phyloP scores from a whole-genome alignment of 1,140 invertebrate species.

The Spodoptera litura region DNA sequence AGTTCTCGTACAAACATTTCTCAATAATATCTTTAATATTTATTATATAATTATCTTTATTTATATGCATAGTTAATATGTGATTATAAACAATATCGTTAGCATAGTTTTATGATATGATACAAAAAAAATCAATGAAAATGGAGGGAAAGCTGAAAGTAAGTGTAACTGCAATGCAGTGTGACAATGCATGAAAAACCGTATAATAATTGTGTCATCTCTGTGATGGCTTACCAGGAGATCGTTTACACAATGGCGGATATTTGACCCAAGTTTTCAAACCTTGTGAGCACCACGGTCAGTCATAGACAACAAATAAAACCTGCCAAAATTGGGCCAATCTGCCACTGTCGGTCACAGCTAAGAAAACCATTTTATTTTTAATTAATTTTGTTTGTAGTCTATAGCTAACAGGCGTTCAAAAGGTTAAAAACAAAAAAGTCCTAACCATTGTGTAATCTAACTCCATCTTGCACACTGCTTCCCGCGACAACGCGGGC shows the following conservation, averaged over 20 bases:
- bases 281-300: no score
- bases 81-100: conserved; percentile 30
- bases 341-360: no score
- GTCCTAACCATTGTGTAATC: not conserved
- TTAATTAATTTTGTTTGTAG: not conserved
- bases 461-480: conserved; percentile 55
- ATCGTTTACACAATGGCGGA: conserved; percentile 15
- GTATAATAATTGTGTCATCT: conserved; percentile 65
- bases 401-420: not conserved
- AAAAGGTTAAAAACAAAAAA: not conserved
- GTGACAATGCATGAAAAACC: conserved; percentile 67
- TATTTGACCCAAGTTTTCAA: not conserved
- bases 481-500: conserved; percentile 62
- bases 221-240: conserved; percentile 54
- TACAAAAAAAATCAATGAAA: conserved; percentile 17
- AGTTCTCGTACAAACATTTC: no score
- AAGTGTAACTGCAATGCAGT: conserved; percentile 82
- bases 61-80: conserved; percentile 18
- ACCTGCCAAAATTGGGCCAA: no score
- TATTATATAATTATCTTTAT: conserved; percentile 42
- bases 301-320: no score
- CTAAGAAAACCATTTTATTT: no score
- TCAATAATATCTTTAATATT: conserved; percentile 8
- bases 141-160: conserved; percentile 34
- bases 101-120: conserved; percentile 32